Conservation (phyloP, 2,888 invertebrate species). For the Orchestes rusci region DNA sequence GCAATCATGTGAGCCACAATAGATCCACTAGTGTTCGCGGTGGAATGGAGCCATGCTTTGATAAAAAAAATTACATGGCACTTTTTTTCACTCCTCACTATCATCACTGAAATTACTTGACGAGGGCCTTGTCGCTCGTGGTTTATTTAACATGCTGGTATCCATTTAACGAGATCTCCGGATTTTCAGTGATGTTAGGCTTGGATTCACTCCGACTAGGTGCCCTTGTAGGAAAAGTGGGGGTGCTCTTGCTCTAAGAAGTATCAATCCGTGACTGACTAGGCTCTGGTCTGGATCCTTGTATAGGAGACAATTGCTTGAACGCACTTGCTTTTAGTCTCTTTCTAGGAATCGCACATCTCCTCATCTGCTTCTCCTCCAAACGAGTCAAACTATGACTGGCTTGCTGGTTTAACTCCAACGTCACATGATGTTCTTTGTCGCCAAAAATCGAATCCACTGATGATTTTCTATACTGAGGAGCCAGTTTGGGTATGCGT, state of each 20-base stretch:
- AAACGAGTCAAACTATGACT: slow-evolving; percentile 40
- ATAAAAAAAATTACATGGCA: slow-evolving; percentile 31
- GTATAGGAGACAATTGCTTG: slow-evolving; percentile 39
- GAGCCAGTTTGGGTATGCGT: slow-evolving; percentile 33
- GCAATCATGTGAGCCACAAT: too few relatives aligned
- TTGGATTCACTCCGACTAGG: slow-evolving; percentile 29
- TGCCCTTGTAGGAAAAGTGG: slow-evolving; percentile 35
- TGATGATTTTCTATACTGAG: slow-evolving; percentile 26
- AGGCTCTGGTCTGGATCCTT: slow-evolving; percentile 42
- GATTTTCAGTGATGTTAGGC: slow-evolving; percentile 26
- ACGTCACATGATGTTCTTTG: slow-evolving; percentile 30
- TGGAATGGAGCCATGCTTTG: slow-evolving; percentile 28
- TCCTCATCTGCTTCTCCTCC: slow-evolving; percentile 23
- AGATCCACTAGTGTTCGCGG: too few relatives aligned
- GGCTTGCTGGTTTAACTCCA: slow-evolving; percentile 32
- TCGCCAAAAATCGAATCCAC: slow-evolving; percentile 34
- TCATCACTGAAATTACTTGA: slow-evolving; percentile 32
- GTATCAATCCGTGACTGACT: slow-evolving; percentile 37
- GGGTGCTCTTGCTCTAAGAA: slow-evolving; percentile 34
- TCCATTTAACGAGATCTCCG: slow-evolving; percentile 33
- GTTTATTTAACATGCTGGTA: slow-evolving; percentile 39
- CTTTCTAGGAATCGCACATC: slow-evolving; percentile 34
- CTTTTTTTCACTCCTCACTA: slow-evolving; percentile 26
- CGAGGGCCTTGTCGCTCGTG: slow-evolving; percentile 40
- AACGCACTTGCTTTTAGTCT: slow-evolving; percentile 31